Evolutionary conservation across 2,888 invertebrate genomes (phyloP).

Genomic region (Phalera bucephala): DNA sequence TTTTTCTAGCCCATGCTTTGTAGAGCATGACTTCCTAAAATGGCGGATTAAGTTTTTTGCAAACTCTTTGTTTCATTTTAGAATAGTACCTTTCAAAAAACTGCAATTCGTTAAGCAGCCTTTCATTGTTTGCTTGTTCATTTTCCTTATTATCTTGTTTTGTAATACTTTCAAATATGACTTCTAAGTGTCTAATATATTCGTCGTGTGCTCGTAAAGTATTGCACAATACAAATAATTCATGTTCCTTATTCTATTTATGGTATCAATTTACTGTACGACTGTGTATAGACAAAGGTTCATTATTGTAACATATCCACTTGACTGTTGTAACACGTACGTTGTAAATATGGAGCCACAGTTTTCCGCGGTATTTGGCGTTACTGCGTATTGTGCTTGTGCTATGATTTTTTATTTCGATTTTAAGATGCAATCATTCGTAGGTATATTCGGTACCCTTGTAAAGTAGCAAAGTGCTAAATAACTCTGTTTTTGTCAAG

Average conservation of each 20-base stretch:
- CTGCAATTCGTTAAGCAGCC: constrained; percentile 17
- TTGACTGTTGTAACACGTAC: constrained; percentile 14
- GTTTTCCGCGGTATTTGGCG: constrained; percentile 3
- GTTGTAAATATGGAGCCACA: constrained; percentile 4
- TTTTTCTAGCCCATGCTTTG: constrained; percentile 11
- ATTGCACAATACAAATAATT: constrained; percentile 17
- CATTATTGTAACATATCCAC: constrained; percentile 17
- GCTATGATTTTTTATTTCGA: too few species aligned
- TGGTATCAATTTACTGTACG: constrained; percentile 18
- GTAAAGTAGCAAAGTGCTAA: too few species aligned
- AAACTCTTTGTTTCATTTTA: constrained; percentile 34
- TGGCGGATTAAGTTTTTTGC: constrained; percentile 18
- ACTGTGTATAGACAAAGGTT: constrained; percentile 9
- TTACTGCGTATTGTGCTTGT: background rate
- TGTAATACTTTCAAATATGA: constrained; percentile 8
- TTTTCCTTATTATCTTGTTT: constrained; percentile 23
- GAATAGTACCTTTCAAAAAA: constrained; percentile 32
- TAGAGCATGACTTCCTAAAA: constrained; percentile 24
- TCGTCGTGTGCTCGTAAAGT: constrained; percentile 4
- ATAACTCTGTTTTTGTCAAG: too few species aligned
- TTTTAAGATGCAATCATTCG: too few species aligned
- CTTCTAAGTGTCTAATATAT: constrained; percentile 1
- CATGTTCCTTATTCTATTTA: constrained; percentile 18
- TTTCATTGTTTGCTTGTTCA: constrained; percentile 19
- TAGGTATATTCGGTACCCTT: too few species aligned